Conservation (phyloP, 2,797 vertebrate species). For the Chlorospingus flavigularis region DNA sequence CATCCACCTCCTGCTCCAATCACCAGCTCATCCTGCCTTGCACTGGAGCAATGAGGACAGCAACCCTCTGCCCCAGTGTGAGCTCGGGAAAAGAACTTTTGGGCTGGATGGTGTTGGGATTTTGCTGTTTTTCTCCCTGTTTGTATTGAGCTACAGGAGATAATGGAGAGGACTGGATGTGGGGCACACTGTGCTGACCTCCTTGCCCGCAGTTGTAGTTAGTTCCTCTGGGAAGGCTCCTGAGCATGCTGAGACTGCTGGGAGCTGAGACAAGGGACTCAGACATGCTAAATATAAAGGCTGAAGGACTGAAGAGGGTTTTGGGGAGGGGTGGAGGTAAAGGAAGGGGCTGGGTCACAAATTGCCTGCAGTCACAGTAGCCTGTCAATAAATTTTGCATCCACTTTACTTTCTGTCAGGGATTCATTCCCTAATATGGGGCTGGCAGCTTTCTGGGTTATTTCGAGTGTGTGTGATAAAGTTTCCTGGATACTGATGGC, state of each 20-base stretch:
- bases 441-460: slow-evolving; percentile 91
- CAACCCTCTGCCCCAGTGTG: not conserved
- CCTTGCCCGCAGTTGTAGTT: not conserved
- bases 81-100: not conserved
- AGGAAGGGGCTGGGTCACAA: slow-evolving; percentile 35
- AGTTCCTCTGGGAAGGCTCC: not conserved
- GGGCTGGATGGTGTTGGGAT: not conserved
- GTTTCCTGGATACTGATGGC: slow-evolving; percentile 79
- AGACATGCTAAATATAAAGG: slow-evolving; percentile 48
- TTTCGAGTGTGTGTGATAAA: slow-evolving; percentile 97
- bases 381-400: slow-evolving; percentile 88
- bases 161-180: not conserved
- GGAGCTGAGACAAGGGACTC: not conserved
- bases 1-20: not conserved
- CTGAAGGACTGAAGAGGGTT: not conserved
- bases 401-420: slow-evolving; percentile 81
- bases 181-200: not conserved
- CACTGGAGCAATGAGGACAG: not conserved
- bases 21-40: not conserved
- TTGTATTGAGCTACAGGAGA: not conserved
- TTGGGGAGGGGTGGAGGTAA: not conserved
- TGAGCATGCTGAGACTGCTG: rapidly evolving
- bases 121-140: not conserved
- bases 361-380: slow-evolving; percentile 74
- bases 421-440: slow-evolving; percentile 95